Conservation (phyloP, 2,888 invertebrate species). For the Drosophila helvetica region DNA sequence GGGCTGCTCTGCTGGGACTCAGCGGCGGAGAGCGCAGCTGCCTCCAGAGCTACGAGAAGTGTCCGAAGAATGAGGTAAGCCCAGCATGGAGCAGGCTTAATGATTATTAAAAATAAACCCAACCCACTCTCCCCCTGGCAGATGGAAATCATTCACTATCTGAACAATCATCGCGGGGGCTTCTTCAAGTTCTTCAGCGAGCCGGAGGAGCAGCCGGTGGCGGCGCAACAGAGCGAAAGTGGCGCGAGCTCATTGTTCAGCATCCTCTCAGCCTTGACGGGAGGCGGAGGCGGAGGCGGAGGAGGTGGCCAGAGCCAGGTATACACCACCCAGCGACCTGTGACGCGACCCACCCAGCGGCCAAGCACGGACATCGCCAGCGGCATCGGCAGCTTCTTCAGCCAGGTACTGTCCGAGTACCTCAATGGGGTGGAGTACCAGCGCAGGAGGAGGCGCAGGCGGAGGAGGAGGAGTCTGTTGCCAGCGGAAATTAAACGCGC, state of each 20-base stretch:
- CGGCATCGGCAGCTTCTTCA: conserved; percentile 82
- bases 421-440: conserved; percentile 78
- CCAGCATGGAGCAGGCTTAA: conserved; percentile 8
- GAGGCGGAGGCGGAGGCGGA: conserved; percentile 44
- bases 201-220: conserved; percentile 81
- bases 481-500: conserved; percentile 65
- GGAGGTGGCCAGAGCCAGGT: conserved; percentile 22
- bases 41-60: conserved; percentile 87
- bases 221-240: conserved; percentile 49
- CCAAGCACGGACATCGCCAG: conserved; percentile 74
- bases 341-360: conserved; percentile 57
- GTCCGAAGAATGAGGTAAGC: conserved; percentile 87
- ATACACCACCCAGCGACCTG: conserved; percentile 64
- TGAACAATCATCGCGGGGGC: conserved; percentile 94
- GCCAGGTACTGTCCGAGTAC: conserved; percentile 80
- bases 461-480: conserved; percentile 56
- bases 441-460: conserved; percentile 57
- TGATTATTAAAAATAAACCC: conserved; percentile 28
- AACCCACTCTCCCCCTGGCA: conserved; percentile 77
- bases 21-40: conserved; percentile 84
- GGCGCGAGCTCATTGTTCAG: conserved; percentile 71
- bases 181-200: conserved; percentile 91
- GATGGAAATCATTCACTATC: conserved; percentile 89
- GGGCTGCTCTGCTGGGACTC: conserved; percentile 90
- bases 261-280: conserved; percentile 79